These are phyloP conservation scores for Druon quercuslanigerum DNA, from an alignment of 1,140 invertebrate genomes.

Conservation along the genomic window DNA sequence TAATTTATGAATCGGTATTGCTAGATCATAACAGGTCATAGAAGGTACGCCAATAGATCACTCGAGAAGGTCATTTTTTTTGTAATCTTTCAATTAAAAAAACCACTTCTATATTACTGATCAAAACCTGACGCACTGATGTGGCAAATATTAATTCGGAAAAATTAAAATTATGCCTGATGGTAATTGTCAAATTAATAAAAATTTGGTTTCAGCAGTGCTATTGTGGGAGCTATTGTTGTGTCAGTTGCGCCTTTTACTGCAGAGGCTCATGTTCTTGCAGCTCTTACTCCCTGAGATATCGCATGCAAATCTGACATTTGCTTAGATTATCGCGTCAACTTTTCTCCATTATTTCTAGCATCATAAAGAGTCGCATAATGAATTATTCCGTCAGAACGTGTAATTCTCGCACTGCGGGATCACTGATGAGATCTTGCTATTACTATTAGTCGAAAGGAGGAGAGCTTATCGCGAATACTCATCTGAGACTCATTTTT, in stretches of 20 bases:
- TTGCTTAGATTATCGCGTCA: constrained; percentile 34
- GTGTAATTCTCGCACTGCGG: constrained; percentile 22
- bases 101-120: no score
- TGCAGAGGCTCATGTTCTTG: constrained; percentile 25
- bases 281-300: constrained; percentile 33
- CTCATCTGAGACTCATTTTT: background rate
- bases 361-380: constrained; percentile 34
- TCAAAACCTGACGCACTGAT: no score
- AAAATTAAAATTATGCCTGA: no score
- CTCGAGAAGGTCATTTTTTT: no score
- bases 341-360: constrained; percentile 33
- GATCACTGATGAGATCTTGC: constrained; percentile 22
- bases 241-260: constrained; percentile 13
- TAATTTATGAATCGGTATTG: no score
- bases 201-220: background rate
- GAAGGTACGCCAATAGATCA: no score
- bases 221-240: background rate
- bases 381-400: constrained; percentile 38
- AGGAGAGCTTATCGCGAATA: constrained; percentile 26
- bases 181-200: no score
- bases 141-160: no score
- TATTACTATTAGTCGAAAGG: constrained; percentile 30
- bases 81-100: no score
- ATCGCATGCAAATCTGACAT: constrained; percentile 38
- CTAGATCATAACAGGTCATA: no score